Conservation (phyloP, 1,140 invertebrate species). For the Cryptotermes secundus region DNA sequence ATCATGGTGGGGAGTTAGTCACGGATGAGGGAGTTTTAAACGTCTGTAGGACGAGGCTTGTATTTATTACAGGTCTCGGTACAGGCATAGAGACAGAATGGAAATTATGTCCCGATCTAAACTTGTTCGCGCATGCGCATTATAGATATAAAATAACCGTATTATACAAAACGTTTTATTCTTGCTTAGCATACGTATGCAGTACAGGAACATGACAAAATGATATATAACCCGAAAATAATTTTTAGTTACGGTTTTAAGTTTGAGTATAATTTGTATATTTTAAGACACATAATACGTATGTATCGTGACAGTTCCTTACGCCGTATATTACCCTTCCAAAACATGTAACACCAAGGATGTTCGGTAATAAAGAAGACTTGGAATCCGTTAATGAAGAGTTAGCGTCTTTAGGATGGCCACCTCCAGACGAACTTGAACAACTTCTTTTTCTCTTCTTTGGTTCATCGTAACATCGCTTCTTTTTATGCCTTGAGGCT, state of each 20-base stretch:
- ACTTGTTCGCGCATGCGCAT: background rate
- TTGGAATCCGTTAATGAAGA: constrained; percentile 11
- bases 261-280: constrained; percentile 6
- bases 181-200: background rate
- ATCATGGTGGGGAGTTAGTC: too few relatives aligned
- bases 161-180: background rate
- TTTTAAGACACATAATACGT: background rate
- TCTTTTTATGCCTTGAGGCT: background rate
- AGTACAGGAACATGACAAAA: background rate
- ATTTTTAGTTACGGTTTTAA: background rate
- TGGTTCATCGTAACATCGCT: background rate
- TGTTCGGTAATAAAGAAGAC: background rate
- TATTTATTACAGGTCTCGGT: too few relatives aligned
- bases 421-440: background rate
- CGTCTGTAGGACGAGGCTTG: too few relatives aligned
- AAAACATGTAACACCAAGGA: background rate
- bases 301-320: too few relatives aligned
- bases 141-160: background rate
- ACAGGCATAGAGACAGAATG: too few relatives aligned
- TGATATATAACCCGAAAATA: background rate
- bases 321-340: too few relatives aligned
- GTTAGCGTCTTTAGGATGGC: background rate
- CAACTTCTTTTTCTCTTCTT: background rate
- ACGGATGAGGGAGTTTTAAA: too few relatives aligned
- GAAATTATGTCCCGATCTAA: background rate